Conservation (phyloP, 2,888 invertebrate genomes). For the Harpalus rufipes region DNA sequence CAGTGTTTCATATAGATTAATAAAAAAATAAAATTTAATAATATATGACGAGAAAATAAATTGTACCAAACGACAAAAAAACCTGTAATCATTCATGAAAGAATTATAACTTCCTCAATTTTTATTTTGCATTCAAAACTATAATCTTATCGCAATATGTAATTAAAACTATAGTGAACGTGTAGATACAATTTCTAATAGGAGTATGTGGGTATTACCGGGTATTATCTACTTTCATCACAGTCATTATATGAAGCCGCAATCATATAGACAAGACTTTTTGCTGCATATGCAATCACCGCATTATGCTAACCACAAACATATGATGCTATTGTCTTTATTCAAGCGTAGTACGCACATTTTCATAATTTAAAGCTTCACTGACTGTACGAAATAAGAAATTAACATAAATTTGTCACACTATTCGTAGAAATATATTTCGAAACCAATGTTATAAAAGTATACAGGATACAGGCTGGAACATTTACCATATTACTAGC, state of each 20-base stretch:
- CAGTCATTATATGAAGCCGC: constrained; percentile 9
- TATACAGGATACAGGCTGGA: neutral
- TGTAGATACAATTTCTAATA: neutral
- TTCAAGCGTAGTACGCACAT: constrained; percentile 12
- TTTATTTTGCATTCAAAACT: too few species aligned
- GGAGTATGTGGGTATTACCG: neutral
- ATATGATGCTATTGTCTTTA: constrained; percentile 2
- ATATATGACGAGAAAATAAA: too few species aligned
- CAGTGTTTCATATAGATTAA: too few species aligned
- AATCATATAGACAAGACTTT: constrained; percentile 9
- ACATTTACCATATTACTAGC: too few species aligned
- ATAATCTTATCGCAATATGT: too few species aligned
- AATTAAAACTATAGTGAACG: neutral
- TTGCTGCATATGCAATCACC: neutral
- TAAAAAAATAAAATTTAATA: too few species aligned
- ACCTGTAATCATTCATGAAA: too few species aligned
- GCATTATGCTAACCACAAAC: constrained; percentile 10
- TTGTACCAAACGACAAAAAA: too few species aligned
- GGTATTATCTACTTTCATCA: constrained; percentile 4
- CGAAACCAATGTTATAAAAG: neutral
- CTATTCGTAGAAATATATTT: neutral
- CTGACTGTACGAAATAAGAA: neutral
- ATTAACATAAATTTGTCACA: neutral
- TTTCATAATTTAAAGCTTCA: constrained; percentile 2
- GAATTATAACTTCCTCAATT: too few species aligned